These are phyloP conservation scores for Echinometra lucunter DNA, from an alignment of 53 echinoderm and acorn worm species.

Conservation along the genomic window DNA sequence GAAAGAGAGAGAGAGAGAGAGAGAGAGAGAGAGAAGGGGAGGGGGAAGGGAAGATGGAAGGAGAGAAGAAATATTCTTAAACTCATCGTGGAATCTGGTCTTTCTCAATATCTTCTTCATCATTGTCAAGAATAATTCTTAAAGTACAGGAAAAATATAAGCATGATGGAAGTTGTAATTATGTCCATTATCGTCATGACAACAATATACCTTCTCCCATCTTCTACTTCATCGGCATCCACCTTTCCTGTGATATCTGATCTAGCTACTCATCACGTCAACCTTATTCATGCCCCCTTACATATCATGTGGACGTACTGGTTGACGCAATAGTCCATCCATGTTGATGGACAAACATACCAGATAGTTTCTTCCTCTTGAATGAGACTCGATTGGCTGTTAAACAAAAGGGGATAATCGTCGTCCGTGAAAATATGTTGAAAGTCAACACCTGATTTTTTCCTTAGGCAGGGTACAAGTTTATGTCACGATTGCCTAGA, in stretches of 20 bases:
- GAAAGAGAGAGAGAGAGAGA: background rate
- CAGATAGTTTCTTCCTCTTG: background rate
- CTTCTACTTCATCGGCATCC: background rate
- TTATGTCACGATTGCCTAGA: background rate
- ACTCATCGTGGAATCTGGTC: background rate
- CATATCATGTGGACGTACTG: slow-evolving; percentile 21
- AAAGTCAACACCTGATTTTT: background rate
- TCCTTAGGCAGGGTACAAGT: background rate
- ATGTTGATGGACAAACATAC: slow-evolving; percentile 34
- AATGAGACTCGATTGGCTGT: background rate
- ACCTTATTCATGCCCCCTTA: background rate
- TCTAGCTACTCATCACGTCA: background rate
- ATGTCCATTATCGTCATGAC: background rate
- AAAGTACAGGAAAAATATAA: background rate
- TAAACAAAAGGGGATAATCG: background rate
- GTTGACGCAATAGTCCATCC: slow-evolving; percentile 9
- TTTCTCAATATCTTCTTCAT: background rate
- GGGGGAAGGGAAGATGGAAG: background rate
- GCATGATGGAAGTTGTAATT: background rate
- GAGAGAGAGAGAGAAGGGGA: background rate
- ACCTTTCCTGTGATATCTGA: background rate
- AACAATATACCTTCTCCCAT: background rate
- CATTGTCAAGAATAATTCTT: too few relatives aligned
- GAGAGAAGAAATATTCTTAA: background rate
- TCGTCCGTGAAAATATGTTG: background rate